These are phyloP conservation scores for Galagoides demidoff DNA, from an alignment of 2,797 vertebrate genomes.

Conservation along the genomic window DNA sequence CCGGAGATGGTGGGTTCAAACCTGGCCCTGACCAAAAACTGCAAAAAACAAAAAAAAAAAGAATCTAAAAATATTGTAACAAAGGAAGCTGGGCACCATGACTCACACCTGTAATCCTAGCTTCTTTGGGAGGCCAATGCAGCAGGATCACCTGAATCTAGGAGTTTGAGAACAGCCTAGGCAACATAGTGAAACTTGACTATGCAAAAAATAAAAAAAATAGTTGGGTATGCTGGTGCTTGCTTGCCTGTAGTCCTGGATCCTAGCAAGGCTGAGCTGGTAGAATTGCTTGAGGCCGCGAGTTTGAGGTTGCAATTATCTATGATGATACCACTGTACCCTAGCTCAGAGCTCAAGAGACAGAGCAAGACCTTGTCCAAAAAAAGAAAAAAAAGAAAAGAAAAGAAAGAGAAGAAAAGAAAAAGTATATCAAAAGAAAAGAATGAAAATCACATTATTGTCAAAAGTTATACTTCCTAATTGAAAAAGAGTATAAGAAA, in stretches of 20 bases:
- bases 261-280: background rate
- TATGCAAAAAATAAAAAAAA: background rate
- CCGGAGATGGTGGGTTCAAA: too few species aligned
- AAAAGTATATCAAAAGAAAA: background rate
- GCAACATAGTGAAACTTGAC: background rate
- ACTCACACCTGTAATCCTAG: background rate
- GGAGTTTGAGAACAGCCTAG: background rate
- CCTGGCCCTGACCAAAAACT: too few species aligned
- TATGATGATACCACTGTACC: background rate
- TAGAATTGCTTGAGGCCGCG: background rate
- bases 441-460: slow-evolving; percentile 2
- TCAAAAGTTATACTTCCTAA: background rate
- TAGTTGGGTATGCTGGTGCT: background rate
- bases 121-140: background rate
- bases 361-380: background rate
- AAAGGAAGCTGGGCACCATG: background rate
- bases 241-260: background rate
- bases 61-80: background rate
- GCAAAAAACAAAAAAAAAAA: too few species aligned
- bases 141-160: background rate
- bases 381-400: background rate
- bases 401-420: too few species aligned
- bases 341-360: background rate
- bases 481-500: slow-evolving; percentile 20
- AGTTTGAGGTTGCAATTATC: background rate